Base-by-base conservation (phyloP, 2,113 vertebrate species). In the Forbesichthys papilliferus region DNA sequence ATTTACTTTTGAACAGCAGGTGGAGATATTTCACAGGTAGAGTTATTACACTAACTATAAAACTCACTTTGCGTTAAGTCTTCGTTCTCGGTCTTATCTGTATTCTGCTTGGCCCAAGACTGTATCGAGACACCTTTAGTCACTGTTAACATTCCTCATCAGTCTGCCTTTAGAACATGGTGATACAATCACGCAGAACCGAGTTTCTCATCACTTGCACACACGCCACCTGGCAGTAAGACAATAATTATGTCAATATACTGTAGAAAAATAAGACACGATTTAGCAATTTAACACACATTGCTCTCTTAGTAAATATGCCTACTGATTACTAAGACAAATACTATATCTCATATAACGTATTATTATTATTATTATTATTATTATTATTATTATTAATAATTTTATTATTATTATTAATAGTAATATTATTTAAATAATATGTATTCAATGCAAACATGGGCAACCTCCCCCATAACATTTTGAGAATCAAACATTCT, bases 101-200 rank as follows among this genome's bases (percentile, higher is more conserved):
- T 8, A 76, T 88, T 88, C 73, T 83, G 87, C 80, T 83, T 80
- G 81, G 67, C 27, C 78, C 73, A 79, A 73, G 73, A 75, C 61
- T 79, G 74, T 82, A 67, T 83, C 84, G 82, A 90, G 85, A 86
- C 75, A 81, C 80, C 82, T 87, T 83, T 69, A 72, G 81, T 72
- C 77, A 74, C 61, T 75, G 81, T 81, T 86, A 89, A 89, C 82
- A 89, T 90, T 90, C 86, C 89, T 82, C 78, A 75, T 86, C 67
- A 78, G 72, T 77, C 78, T 82, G 74, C 42, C 61, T 69, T 66
- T 51, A 64, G 66, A 62, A 79, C 79, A 77, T 1, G 20, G 57
- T 58, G 77, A 87, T 87, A 63, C 51, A 7, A 84, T 87, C 86
- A 62, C 14, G 46, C 71, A 83, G 65, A 84, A 75, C 68, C 62